Evolutionary conservation across 2,797 vertebrate genomes (phyloP).

Genomic region (Naso thynnoides): DNA sequence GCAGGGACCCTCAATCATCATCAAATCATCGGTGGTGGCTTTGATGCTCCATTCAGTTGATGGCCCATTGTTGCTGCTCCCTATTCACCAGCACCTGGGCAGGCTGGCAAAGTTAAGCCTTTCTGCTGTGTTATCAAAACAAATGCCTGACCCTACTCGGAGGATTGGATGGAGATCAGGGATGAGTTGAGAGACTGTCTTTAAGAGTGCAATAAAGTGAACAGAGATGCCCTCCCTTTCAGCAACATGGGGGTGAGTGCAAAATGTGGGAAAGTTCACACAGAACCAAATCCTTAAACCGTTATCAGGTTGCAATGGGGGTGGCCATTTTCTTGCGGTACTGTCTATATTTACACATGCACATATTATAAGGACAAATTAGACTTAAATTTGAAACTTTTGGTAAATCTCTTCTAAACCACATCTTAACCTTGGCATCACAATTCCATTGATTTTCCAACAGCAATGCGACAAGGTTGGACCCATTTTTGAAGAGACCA

Average conservation of each 20-base stretch:
- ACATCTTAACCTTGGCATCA: neutral
- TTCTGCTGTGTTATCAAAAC: conserved; percentile 68
- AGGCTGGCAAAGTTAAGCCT: conserved; percentile 46
- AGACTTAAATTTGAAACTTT: neutral
- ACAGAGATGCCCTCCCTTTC: conserved; percentile 16
- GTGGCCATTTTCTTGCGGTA: conserved; percentile 7
- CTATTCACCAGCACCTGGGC: conserved; percentile 71
- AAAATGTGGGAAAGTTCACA: neutral
- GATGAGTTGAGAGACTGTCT: conserved; percentile 34
- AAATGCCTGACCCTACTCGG: conserved; percentile 51
- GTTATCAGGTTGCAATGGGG: neutral
- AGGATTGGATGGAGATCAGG: conserved; percentile 22
- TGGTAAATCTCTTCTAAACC: conserved; percentile 1
- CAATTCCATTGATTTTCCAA: neutral
- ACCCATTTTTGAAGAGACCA: conserved; percentile 11
- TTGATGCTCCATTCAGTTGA: conserved; percentile 75
- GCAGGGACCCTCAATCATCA: conserved; percentile 67
- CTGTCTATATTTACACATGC: neutral
- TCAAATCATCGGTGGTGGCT: conserved; percentile 66
- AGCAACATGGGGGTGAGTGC: neutral
- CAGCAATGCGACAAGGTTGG: neutral
- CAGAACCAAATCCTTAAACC: neutral
- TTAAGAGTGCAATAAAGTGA: conserved; percentile 32
- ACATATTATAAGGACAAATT: neutral
- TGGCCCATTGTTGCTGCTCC: conserved; percentile 65